Evolutionary conservation across 2,797 vertebrate species (phyloP).

Genomic region (Heteromormyrus szaboi): DNA sequence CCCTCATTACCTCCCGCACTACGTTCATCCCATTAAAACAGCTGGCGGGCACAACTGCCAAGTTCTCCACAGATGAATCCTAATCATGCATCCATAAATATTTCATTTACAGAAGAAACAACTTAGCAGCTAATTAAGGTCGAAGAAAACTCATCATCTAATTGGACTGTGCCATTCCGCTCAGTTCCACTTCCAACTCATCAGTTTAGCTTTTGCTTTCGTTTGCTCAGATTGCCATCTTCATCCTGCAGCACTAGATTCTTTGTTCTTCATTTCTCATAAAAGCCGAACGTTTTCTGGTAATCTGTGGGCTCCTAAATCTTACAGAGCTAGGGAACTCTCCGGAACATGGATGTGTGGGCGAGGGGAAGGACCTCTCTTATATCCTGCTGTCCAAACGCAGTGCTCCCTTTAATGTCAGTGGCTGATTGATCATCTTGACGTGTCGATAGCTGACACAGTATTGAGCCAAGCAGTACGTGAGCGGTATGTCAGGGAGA

Average conservation of each 20-base stretch:
- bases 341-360: not conserved
- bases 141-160: slow-evolving; percentile 29
- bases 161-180: slow-evolving; percentile 35
- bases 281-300: not conserved
- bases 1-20: slow-evolving; percentile 7
- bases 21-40: slow-evolving; percentile 45
- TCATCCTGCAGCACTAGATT: not conserved
- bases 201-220: not conserved
- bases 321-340: not conserved
- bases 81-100: slow-evolving; percentile 60
- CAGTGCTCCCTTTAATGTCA: not conserved
- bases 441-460: not conserved
- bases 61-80: slow-evolving; percentile 50
- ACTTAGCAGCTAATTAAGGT: slow-evolving; percentile 45
- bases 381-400: not conserved
- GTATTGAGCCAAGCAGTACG: not conserved
- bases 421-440: not conserved
- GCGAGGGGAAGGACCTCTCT: not conserved
- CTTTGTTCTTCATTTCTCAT: not conserved
- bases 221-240: not conserved
- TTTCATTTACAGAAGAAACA: slow-evolving; percentile 62
- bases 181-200: not conserved
- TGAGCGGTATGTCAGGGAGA: not conserved
- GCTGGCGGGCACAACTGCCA: slow-evolving; percentile 59
- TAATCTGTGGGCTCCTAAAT: not conserved